Percentiles rank a stretch among this genome's conserved stretches.
These are phyloP conservation scores for Cecropterus lyciades DNA, from an alignment of 1,140 invertebrate genomes.

Conservation along the genomic window DNA sequence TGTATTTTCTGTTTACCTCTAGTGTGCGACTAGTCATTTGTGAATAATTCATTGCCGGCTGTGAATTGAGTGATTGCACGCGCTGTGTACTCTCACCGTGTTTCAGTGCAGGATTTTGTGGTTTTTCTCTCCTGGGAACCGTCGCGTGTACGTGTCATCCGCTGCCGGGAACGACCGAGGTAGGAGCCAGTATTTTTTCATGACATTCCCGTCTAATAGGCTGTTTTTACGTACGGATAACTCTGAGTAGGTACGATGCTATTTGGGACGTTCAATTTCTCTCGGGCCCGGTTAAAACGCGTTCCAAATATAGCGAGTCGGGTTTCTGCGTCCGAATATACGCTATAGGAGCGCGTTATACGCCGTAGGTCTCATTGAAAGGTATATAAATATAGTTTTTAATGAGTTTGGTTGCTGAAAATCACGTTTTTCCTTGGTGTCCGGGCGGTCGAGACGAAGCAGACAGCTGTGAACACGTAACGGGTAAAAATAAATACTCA, in stretches of 20 bases:
- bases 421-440: conserved; percentile 76
- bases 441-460: conserved; percentile 73
- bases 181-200: conserved; percentile 49
- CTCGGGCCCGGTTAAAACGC: conserved; percentile 55
- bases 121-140: conserved; percentile 64
- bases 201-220: conserved; percentile 41
- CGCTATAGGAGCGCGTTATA: conserved; percentile 26
- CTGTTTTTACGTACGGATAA: conserved; percentile 36
- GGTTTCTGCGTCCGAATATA: conserved; percentile 40
- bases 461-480: conserved; percentile 81
- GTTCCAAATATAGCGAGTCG: conserved; percentile 74
- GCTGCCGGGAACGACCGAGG: conserved; percentile 63
- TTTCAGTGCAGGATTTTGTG: conserved; percentile 74
- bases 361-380: conserved; percentile 46
- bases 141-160: conserved; percentile 54
- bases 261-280: conserved; percentile 66
- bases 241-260: conserved; percentile 41
- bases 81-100: conserved; percentile 69
- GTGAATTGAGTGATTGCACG: conserved; percentile 78
- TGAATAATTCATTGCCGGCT: conserved; percentile 75
- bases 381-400: conserved; percentile 61
- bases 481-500: conserved; percentile 82
- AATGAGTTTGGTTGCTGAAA: conserved; percentile 64
- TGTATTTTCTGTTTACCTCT: conserved; percentile 74
- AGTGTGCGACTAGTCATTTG: conserved; percentile 75